Percentiles rank a stretch among this genome's conserved stretches.
phyloP scores from a whole-genome alignment of 2,113 vertebrate genomes.

The Toxostoma redivivum region DNA sequence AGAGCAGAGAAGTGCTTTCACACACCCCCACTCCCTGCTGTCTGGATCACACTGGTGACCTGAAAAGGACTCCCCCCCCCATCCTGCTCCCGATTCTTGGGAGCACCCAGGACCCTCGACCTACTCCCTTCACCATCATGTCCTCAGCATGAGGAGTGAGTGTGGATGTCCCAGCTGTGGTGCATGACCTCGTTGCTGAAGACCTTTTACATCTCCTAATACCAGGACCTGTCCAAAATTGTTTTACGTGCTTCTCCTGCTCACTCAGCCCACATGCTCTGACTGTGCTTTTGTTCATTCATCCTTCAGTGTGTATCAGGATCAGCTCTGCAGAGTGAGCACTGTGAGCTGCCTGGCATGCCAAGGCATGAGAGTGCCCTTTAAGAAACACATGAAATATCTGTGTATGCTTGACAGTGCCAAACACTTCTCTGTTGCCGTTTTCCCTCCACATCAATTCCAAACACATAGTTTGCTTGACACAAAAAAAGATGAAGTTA shows the following conservation, averaged over 20 bases:
- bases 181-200: accelerated
- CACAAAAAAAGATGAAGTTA: neutral
- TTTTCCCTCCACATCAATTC: neutral
- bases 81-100: accelerated
- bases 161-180: neutral
- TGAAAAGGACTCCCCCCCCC: neutral
- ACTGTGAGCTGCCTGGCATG: neutral
- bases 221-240: accelerated
- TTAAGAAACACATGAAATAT: neutral
- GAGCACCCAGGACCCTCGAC: neutral
- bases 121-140: accelerated
- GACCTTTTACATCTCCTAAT: neutral
- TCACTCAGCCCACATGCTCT: accelerated
- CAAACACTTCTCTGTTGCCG: neutral
- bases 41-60: neutral
- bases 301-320: neutral
- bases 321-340: neutral
- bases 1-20: neutral
- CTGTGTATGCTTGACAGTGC: neutral
- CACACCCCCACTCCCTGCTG: neutral
- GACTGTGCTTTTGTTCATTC: neutral
- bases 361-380: neutral
- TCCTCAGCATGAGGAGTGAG: neutral
- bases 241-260: neutral
- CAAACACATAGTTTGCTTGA: neutral